Conservation (phyloP, 2,888 invertebrate genomes). For the Scaptodrosophila latifasciaeformis region DNA sequence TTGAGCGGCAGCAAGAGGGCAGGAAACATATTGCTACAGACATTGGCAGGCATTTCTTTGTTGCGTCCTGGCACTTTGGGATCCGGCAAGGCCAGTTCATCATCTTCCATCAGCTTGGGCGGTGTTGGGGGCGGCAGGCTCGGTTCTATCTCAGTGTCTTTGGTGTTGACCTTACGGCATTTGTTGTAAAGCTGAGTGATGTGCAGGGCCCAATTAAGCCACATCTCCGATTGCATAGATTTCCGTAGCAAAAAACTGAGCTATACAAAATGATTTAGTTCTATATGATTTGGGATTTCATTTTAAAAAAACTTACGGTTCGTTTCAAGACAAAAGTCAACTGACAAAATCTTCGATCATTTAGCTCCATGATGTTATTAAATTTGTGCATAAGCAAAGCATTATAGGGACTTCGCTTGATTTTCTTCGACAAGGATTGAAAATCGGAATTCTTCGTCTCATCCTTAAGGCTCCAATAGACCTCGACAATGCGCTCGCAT, state of each 20-base stretch:
- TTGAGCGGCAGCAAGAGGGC: conserved; percentile 82
- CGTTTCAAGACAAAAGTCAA: conserved; percentile 72
- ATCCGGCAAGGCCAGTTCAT: conserved; percentile 22
- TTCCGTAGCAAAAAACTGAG: conserved; percentile 62
- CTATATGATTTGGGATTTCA: background rate
- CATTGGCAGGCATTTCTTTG: conserved; percentile 67
- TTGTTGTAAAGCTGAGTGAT: conserved; percentile 68
- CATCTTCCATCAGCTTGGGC: conserved; percentile 21
- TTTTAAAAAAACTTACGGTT: conserved; percentile 50
- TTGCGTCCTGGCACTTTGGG: conserved; percentile 31
- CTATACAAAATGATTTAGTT: conserved; percentile 31
- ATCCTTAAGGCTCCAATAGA: conserved; percentile 70
- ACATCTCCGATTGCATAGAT: conserved; percentile 65
- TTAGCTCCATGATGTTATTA: conserved; percentile 62
- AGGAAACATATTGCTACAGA: conserved; percentile 87
- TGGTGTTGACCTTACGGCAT: conserved; percentile 47
- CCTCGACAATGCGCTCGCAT: conserved; percentile 66
- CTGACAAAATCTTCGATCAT: conserved; percentile 70
- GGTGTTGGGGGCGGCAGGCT: conserved; percentile 7
- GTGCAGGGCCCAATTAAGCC: conserved; percentile 68
- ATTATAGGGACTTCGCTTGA: conserved; percentile 73
- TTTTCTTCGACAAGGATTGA: conserved; percentile 68
- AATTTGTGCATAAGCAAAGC: conserved; percentile 68
- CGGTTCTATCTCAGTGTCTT: conserved; percentile 19
- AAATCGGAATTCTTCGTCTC: conserved; percentile 66